A percentile compares a stretch with the other conserved stretches of the same genome.
Conservation (phyloP, 1,140 invertebrate genomes). For the Lycorma delicatula region DNA sequence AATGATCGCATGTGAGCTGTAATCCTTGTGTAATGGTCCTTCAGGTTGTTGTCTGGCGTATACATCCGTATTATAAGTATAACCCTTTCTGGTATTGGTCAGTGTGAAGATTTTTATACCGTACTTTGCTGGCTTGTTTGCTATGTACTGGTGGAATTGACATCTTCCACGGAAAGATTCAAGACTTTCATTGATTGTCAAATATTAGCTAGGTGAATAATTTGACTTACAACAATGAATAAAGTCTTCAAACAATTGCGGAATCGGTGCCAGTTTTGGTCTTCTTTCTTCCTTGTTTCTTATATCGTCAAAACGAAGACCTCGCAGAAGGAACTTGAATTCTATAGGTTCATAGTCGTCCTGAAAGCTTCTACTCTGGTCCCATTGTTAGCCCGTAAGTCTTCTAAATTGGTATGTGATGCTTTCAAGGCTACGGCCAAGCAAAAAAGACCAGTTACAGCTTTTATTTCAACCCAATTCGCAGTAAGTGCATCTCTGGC, state of each 20-base stretch:
- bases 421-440: constrained; percentile 3
- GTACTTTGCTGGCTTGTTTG: constrained; percentile 35
- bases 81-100: constrained; percentile 31
- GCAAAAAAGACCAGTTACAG: not conserved
- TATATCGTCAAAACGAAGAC: constrained; percentile 30
- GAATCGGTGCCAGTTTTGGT: constrained; percentile 31
- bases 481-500: not conserved
- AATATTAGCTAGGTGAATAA: constrained; percentile 15
- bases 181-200: constrained; percentile 35
- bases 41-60: constrained; percentile 31
- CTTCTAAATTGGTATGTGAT: constrained; percentile 11
- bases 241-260: constrained; percentile 32
- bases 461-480: not conserved
- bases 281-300: constrained; percentile 28
- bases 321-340: constrained; percentile 29
- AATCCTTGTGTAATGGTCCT: constrained; percentile 29
- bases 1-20: constrained; percentile 31
- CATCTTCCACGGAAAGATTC: constrained; percentile 34
- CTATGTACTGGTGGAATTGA: constrained; percentile 37
- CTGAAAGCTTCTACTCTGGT: constrained; percentile 13
- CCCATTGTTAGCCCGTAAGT: constrained; percentile 13
- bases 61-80: constrained; percentile 31
- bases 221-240: constrained; percentile 28
- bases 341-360: constrained; percentile 24
- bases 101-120: constrained; percentile 35